phyloP scores from a whole-genome alignment of 2,113 vertebrate genomes.

The Dasyurus viverrinus region DNA sequence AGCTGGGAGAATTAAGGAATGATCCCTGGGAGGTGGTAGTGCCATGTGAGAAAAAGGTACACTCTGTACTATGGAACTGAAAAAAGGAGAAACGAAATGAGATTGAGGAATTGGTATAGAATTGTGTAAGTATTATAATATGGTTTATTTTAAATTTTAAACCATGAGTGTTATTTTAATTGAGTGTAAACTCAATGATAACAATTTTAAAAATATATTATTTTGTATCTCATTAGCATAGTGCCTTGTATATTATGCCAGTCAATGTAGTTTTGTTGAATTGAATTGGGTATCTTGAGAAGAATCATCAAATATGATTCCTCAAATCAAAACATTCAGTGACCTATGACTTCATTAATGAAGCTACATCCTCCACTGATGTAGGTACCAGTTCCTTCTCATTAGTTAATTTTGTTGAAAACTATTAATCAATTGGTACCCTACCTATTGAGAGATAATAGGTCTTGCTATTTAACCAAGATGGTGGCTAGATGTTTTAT shows the following conservation, averaged over 20 bases:
- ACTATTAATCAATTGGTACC: neutral
- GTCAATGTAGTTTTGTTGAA: neutral
- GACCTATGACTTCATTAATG: neutral
- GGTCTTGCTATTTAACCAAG: neutral
- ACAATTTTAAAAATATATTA: neutral
- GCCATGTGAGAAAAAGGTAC: neutral
- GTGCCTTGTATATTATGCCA: neutral
- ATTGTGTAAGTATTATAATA: neutral
- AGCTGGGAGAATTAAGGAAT: neutral
- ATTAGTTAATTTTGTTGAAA: neutral
- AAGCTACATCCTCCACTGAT: neutral
- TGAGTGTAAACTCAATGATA: neutral
- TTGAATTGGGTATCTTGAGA: neutral
- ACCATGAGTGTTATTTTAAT: neutral
- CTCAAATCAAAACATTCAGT: neutral
- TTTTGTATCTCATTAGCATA: neutral
- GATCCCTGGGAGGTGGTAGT: accelerated
- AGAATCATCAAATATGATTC: neutral
- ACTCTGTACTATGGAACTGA: neutral
- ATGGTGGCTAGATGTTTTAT: neutral
- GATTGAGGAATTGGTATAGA: neutral
- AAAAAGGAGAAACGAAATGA: neutral
- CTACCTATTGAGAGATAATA: neutral
- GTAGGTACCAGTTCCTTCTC: neutral
- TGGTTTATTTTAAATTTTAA: neutral